Base-by-base conservation (phyloP, 2,113 vertebrate species). In the Heptranchias perlo region DNA sequence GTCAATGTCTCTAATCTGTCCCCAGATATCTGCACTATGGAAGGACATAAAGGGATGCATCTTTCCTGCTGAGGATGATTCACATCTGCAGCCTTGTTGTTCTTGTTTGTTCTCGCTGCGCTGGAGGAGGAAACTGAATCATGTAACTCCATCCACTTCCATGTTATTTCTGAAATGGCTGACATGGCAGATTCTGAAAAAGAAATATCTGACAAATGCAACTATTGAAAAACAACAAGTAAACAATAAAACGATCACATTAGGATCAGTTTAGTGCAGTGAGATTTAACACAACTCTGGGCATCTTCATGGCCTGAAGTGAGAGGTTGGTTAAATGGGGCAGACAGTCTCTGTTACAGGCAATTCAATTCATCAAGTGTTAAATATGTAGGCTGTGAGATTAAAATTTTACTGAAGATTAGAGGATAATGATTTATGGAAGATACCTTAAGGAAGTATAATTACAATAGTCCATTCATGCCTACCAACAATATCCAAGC, bases 101-200 rank as follows among this genome's bases (percentile, higher is more conserved):
- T 86, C 96, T 96, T 96, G 84, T 96, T 76, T 96, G 95, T 97
- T 92, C 96, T 97, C 64, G 96, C 96, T 4, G 96, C 92, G 18
- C 96, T 96, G 54, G 96, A 96, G 73, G 97, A 93, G 1, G 97
- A 96, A 76, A 97, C 96, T 0, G 97, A 97, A 96, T 97, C 97
- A 62, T 97, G 97, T 14, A 97, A 96, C 94, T 97, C 97, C 73
- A 97, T 84, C 96, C 96, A 97, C 92, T 96, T 96, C 97, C 96
- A 97, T 35, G 96, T 96, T 21, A 97, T 84, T 86, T 97, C 96
- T 4, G 96, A 96, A 23, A 96, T 25, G 3, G 94, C 86, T 44
- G 96, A 87, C 97, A 97, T 97, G 96, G 54, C 23, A 31, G 39
- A 31, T 69, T 95, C 93, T 95, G 93, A 13, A 95, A 95, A 95